phyloP scores from a whole-genome alignment of 92 coral and sea anemone genomes.

The Phenganax marumi region DNA sequence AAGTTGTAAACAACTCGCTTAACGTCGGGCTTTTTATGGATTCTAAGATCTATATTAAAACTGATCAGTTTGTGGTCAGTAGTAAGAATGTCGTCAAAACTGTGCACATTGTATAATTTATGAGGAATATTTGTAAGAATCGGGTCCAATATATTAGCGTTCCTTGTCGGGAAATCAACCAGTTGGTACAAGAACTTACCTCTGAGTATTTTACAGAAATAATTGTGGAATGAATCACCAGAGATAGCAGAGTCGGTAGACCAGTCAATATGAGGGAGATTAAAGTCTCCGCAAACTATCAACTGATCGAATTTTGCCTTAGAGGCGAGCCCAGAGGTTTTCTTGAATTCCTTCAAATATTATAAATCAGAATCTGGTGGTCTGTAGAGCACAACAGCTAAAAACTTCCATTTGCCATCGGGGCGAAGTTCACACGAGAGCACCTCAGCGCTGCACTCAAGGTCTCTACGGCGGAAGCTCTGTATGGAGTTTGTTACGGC shows the following conservation, averaged over 20 bases:
- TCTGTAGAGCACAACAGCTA: constrained; percentile 44
- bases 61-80: constrained; percentile 2
- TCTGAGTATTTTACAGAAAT: constrained; percentile 6
- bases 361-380: constrained; percentile 43
- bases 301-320: constrained; percentile 31
- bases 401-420: constrained; percentile 28
- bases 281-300: constrained; percentile 41
- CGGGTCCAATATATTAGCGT: not conserved
- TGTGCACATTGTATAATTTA: not conserved
- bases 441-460: constrained; percentile 37
- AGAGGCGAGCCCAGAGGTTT: constrained; percentile 32
- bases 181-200: constrained; percentile 23
- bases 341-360: constrained; percentile 44
- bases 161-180: constrained; percentile 5
- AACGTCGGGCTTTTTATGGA: constrained; percentile 1
- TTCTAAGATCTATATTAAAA: constrained; percentile 9
- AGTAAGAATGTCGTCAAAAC: not conserved
- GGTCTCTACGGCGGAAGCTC: constrained; percentile 59
- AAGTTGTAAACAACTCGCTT: constrained; percentile 9
- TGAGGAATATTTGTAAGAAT: constrained; percentile 7
- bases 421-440: constrained; percentile 47
- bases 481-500: constrained; percentile 58
- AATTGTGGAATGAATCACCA: constrained; percentile 30
- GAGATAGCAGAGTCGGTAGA: constrained; percentile 33
- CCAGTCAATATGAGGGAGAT: constrained; percentile 41